phyloP scores from a whole-genome alignment of 2,113 vertebrate species.

The Proterorhinus semilunaris region DNA sequence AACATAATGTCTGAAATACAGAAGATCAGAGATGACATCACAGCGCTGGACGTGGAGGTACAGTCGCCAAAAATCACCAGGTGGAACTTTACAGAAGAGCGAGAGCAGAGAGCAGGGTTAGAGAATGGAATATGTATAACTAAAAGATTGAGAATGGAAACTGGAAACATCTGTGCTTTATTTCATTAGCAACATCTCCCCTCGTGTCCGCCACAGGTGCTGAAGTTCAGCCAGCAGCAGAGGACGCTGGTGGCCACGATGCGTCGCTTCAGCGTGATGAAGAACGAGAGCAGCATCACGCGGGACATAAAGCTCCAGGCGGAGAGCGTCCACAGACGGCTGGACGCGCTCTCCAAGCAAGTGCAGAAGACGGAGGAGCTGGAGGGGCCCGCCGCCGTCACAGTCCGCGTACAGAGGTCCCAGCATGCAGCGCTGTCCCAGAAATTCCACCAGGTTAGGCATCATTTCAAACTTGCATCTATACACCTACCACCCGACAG shows the following conservation, averaged over 20 bases:
- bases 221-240: conserved; percentile 87
- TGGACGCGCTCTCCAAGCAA: conserved; percentile 81
- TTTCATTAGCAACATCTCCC: neutral
- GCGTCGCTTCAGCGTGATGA: conserved; percentile 92
- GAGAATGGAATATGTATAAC: too few species aligned
- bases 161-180: neutral
- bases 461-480: neutral
- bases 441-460: conserved; percentile 77
- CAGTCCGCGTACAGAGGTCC: conserved; percentile 81
- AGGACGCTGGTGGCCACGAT: conserved; percentile 86
- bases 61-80: neutral
- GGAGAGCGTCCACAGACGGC: conserved; percentile 79
- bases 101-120: too few species aligned
- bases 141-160: neutral
- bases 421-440: conserved; percentile 81
- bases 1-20: conserved; percentile 85
- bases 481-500: neutral
- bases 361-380: conserved; percentile 79
- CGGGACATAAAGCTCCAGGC: conserved; percentile 87
- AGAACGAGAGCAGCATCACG: conserved; percentile 86
- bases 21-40: conserved; percentile 83
- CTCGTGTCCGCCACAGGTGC: conserved; percentile 40
- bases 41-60: conserved; percentile 81
- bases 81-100: too few species aligned
- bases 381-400: conserved; percentile 72